Evolutionary conservation across 2,797 vertebrate genomes (phyloP), one percentile per base, ranked within the genome.

Genomic region (Acrossocheilus wenchowensis): DNA sequence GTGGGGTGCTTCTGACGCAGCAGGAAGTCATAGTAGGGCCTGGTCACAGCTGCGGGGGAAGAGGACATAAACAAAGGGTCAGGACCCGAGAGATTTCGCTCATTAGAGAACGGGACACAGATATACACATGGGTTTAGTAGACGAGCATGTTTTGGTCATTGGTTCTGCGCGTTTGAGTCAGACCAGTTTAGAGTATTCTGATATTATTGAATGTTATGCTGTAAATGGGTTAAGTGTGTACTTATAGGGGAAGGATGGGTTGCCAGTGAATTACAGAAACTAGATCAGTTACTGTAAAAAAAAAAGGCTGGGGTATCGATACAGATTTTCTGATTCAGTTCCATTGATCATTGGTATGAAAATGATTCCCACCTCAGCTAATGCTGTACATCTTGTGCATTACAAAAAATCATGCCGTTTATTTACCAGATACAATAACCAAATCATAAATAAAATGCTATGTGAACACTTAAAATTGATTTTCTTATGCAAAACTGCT

Each of bases 21-120:
- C 89, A 98, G 95, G 89, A 98, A 97, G 94, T 98, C 97, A 0
- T 97, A 97, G 93, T 98, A 97, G 1, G 98, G 97, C 90, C 97
- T 94, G 91, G 96, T 95, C 88, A 97, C 93, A 17, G 95, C 97
- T 99, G 94, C 15, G 43, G 68, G 68, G 78, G 34, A 89, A 4
- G 45, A 57, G 21, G 52, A 86, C 43, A 81, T 3, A 75, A 81
- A 81, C 68, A 86, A 6, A 23, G 39, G 30, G 69, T 86, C 45
- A 84, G 30, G 5, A 41, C 73, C 36, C 1, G 5, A 2, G 74
- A 57, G 34, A 23, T 36, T 54, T 78, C 41, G 6, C 1, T 68
- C 39, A 9, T 66, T 23, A 69, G 77, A 43, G 80, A 69, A 69
- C 19, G 6, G 60, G 60, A 23, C 78, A 34, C 60, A 34, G 15